Conservation (phyloP, 2,797 vertebrate genomes). For the Dermochelys coriacea region DNA sequence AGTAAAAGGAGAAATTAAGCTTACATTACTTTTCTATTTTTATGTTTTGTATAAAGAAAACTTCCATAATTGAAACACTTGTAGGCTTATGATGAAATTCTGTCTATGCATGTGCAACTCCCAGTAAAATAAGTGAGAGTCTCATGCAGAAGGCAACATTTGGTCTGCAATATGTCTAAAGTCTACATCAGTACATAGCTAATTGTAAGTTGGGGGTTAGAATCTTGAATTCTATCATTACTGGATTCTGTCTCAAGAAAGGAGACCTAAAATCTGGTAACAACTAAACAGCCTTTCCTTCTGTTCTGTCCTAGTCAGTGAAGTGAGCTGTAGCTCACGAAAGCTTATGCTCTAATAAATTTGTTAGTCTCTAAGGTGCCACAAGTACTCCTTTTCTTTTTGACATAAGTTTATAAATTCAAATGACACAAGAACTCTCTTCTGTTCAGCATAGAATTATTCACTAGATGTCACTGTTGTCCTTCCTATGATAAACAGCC, state of each 20-base stretch:
- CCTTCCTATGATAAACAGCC: background rate
- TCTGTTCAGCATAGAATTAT: background rate
- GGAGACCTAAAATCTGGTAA: background rate
- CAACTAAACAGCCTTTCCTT: background rate
- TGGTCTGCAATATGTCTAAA: background rate
- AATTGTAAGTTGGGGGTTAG: background rate
- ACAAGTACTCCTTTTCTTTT: too few relatives aligned
- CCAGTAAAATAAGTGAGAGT: background rate
- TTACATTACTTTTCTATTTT: background rate
- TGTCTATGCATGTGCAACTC: background rate
- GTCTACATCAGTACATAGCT: background rate
- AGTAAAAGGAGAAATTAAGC: background rate
- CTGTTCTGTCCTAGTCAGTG: background rate
- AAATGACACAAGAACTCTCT: background rate
- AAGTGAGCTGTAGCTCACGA: too few relatives aligned
- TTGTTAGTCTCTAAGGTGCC: too few relatives aligned
- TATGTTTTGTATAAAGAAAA: background rate
- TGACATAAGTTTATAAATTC: background rate
- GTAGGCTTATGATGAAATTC: background rate
- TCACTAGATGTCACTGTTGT: slow-evolving; percentile 32
- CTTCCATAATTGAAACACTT: background rate
- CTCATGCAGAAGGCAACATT: background rate
- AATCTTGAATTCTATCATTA: background rate
- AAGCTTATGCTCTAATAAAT: too few relatives aligned
- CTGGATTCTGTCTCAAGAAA: background rate